phyloP scores from a whole-genome alignment of 2,113 vertebrate genomes.

The Rhinoptilus africanus region DNA sequence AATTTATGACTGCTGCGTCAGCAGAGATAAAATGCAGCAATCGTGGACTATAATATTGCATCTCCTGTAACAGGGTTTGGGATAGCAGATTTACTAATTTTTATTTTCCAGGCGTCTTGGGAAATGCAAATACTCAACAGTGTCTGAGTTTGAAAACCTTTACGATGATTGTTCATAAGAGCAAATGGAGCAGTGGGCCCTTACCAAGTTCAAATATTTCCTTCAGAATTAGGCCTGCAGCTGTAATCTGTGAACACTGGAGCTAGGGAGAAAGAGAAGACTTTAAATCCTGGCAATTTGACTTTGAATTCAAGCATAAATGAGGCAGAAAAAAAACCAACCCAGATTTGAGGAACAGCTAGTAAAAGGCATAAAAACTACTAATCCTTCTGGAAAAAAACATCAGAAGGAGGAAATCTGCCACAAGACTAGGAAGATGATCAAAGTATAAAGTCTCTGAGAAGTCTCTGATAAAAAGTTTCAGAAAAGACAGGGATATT shows the following conservation, averaged over 20 bases:
- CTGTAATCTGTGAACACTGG: background rate
- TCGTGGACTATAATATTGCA: background rate
- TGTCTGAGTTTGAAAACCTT: background rate
- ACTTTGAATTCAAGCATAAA: conserved; percentile 27
- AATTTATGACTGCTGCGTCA: background rate
- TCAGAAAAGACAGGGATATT: background rate
- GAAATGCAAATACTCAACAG: background rate
- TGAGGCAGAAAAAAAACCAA: background rate
- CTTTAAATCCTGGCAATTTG: background rate
- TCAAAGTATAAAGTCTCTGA: conserved; percentile 4
- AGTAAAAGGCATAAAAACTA: background rate
- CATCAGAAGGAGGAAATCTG: conserved; percentile 7
- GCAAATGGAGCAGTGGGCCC: background rate
- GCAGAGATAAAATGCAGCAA: background rate
- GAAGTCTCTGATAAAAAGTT: background rate
- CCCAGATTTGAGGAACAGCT: background rate
- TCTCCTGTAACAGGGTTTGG: background rate
- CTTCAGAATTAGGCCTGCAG: background rate
- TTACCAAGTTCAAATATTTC: background rate
- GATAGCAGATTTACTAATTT: background rate
- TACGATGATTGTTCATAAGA: background rate
- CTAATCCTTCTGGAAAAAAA: conserved; percentile 11
- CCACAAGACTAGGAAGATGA: background rate
- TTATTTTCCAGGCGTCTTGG: background rate
- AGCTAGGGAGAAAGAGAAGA: background rate